Base-by-base conservation (phyloP, 2,797 vertebrate species). In the Semaprochilodus insignis region DNA sequence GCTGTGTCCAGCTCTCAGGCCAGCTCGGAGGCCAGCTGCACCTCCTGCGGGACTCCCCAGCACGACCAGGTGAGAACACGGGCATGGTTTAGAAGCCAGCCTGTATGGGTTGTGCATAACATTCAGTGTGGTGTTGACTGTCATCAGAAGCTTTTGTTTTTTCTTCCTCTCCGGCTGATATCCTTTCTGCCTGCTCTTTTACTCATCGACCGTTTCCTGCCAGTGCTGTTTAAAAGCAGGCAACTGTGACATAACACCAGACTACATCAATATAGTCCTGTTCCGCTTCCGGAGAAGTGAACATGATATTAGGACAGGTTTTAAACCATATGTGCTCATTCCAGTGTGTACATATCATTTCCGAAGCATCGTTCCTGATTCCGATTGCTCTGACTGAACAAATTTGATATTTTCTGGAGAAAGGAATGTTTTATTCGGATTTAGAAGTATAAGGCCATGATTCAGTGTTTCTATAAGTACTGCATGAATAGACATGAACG, bases 41-140 rank as follows among this genome's bases (percentile, higher is more conserved):
- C 91, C 25, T 95, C 93, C 2, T 96, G 95, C 75, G 92, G 94
- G 59, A 96, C 95, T 11, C 95, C 94, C 0, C 92, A 95, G 25
- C 91, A 94, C 19, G 95, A 96, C 83, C 95, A 96, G 95, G 95
- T 85, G 67, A 19, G 15, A 6, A 74, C 17, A 23, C 52, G 36
- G 31, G 15, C 27, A 71, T 19, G 10, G 72, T 73, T 77, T 48
- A 65, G 55, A 81, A 77, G 83, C 25, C 77, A 65, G 52, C 17
- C 71, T 74, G 77, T 34, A 66, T 27, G 66, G 25, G 57, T 54
- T 44, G 78, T 86, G 75, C 78, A 70, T 84, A 79, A 85, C 77
- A 51, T 52, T 77, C 84, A 84, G 80, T 74, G 71, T 54, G 77
- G 77, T 60, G 81, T 80, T 63, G 75, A 78, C 85, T 78, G 66